phyloP scores from a whole-genome alignment of 2,888 invertebrate genomes.

The Pseudococcus longispinus region DNA sequence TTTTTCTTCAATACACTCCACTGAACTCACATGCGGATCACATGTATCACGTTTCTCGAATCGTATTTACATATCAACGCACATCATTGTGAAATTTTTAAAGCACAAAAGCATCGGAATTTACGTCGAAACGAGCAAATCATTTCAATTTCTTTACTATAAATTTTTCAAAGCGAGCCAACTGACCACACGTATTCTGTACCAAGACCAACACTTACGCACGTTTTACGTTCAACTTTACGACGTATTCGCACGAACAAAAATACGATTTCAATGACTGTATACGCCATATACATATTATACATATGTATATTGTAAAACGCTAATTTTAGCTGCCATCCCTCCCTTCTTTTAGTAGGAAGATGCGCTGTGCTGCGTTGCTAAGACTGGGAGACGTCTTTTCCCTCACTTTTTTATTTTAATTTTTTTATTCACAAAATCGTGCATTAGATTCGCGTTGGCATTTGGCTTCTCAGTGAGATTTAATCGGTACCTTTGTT shows the following conservation, averaged over 20 bases:
- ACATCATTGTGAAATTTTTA: not conserved
- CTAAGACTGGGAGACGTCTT: not conserved
- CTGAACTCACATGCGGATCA: not conserved
- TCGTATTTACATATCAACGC: not conserved
- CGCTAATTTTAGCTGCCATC: conserved; percentile 24
- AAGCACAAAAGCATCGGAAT: not conserved
- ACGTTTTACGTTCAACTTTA: not conserved
- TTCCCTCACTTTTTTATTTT: not conserved
- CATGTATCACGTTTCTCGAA: not conserved
- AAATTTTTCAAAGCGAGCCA: not conserved
- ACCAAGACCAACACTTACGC: not conserved
- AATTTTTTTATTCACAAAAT: not conserved
- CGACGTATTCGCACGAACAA: conserved; percentile 13
- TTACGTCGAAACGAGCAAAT: not conserved
- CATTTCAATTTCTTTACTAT: not conserved
- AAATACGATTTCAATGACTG: conserved; percentile 32
- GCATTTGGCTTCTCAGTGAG: not conserved
- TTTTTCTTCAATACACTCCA: not conserved
- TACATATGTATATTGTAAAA: conserved; percentile 21
- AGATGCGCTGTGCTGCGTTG: not conserved
- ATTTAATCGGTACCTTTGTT: no score
- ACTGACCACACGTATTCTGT: not conserved
- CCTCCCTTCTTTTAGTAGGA: not conserved
- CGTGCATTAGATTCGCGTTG: not conserved
- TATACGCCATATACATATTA: not conserved